These are phyloP conservation scores for Hydractinia echinata DNA, from an alignment of 30 jellyfish, hydroid and myxozoan genomes.

Conservation along the genomic window DNA sequence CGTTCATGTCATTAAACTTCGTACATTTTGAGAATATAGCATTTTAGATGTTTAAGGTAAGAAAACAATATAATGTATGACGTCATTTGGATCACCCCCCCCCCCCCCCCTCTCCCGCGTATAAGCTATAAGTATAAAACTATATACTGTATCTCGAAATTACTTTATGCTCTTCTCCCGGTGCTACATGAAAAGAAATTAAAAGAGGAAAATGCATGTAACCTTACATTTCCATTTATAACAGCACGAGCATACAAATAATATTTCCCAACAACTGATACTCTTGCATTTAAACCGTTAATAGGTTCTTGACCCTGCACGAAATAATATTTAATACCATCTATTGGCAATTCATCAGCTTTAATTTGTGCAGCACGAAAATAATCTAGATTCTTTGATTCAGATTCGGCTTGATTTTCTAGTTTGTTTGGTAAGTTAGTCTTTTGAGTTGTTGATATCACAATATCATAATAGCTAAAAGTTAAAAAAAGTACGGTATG, in stretches of 20 bases:
- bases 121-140: no score
- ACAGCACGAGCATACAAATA: slow-evolving; percentile 23
- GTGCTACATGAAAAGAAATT: no score
- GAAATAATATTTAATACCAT: background rate
- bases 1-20: no score
- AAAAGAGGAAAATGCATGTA: no score
- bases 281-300: slow-evolving; percentile 1
- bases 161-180: no score
- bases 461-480: background rate
- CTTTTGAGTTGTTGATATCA: background rate
- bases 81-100: no score
- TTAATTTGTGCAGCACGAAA: background rate
- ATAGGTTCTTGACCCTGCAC: slow-evolving; percentile 10
- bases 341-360: background rate
- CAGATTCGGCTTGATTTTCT: background rate
- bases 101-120: no score
- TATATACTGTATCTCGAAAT: no score
- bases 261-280: background rate
- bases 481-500: no score
- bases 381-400: background rate
- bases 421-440: background rate
- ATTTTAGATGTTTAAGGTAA: no score
- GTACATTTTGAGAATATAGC: no score
- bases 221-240: background rate
- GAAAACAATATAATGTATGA: no score